Percentiles rank a stretch among this genome's conserved stretches.
Evolutionary conservation across 2,113 vertebrate species (phyloP).

Genomic region (Festucalex cinctus): DNA sequence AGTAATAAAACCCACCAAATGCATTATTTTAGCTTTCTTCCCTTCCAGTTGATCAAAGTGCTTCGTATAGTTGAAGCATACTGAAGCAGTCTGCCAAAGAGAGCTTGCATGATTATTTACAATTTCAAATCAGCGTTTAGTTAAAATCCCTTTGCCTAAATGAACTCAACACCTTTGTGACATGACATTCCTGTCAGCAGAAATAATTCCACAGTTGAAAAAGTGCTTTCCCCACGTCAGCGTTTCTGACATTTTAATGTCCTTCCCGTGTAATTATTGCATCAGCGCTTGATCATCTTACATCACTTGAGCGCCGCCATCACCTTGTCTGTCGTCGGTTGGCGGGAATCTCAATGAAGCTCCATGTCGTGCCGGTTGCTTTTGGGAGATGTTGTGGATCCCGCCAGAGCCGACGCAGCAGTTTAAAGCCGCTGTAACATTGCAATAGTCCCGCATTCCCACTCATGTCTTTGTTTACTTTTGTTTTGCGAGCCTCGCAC

Average conservation of each 20-base stretch:
- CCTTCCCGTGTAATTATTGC: constrained; percentile 25
- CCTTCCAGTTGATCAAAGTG: constrained; percentile 18
- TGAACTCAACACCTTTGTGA: not conserved
- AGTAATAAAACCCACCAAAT: too few relatives aligned
- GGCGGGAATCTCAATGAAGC: constrained; percentile 29
- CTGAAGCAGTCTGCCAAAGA: constrained; percentile 9
- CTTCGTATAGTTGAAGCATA: constrained; percentile 28
- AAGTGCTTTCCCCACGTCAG: not conserved
- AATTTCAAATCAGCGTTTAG: not conserved
- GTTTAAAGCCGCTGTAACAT: constrained; percentile 49
- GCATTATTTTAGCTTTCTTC: constrained; percentile 1
- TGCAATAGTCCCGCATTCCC: constrained; percentile 19
- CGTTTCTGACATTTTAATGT: constrained; percentile 15
- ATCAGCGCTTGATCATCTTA: constrained; percentile 27
- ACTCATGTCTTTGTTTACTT: constrained; percentile 16
- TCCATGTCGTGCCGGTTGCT: constrained; percentile 36
- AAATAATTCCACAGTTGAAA: not conserved
- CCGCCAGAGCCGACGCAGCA: constrained; percentile 47
- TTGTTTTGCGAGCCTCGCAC: constrained; percentile 17
- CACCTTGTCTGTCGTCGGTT: constrained; percentile 35
- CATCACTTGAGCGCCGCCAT: constrained; percentile 8
- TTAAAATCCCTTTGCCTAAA: not conserved
- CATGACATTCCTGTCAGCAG: not conserved
- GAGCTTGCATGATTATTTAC: constrained; percentile 4
- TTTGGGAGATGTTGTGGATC: constrained; percentile 38